Percentiles rank a stretch among this genome's conserved stretches.
These are phyloP conservation scores for Apeltes quadracus DNA, from an alignment of 2,113 vertebrate species.

Conservation along the genomic window DNA sequence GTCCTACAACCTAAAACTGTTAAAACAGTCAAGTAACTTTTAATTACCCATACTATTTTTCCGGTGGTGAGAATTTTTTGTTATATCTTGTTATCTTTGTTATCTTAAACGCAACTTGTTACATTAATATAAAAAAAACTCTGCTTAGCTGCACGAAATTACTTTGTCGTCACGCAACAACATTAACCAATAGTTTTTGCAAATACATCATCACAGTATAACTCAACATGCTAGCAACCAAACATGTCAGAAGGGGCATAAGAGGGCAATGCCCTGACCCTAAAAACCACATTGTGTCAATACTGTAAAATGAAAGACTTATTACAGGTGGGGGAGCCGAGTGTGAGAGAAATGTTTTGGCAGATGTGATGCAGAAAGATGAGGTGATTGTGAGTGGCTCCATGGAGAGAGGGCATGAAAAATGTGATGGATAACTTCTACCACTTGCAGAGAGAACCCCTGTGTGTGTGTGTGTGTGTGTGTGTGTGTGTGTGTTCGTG, in stretches of 20 bases:
- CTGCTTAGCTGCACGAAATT: no score
- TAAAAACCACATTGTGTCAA: constrained; percentile 19
- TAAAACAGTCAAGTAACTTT: not conserved
- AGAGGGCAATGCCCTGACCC: not conserved
- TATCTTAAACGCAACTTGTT: no score
- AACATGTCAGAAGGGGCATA: not conserved
- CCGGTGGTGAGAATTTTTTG: not conserved
- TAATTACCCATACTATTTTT: not conserved
- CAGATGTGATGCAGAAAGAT: constrained; percentile 69
- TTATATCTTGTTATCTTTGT: no score
- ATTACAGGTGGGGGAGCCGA: constrained; percentile 12
- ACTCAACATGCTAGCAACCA: not conserved
- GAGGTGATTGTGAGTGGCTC: constrained; percentile 67
- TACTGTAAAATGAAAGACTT: constrained; percentile 20
- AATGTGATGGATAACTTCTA: constrained; percentile 75
- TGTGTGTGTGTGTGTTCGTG: constrained; percentile 15
- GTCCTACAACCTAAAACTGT: not conserved
- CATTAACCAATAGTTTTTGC: no score
- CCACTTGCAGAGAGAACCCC: constrained; percentile 25
- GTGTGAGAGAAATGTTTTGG: constrained; percentile 70
- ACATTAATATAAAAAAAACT: no score
- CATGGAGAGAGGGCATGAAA: constrained; percentile 48
- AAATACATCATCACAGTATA: not conserved
- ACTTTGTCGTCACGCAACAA: no score
- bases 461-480: constrained; percentile 22